These are phyloP conservation scores for Neodon shergylaensis DNA, from an alignment of 2,113 vertebrate genomes.

Conservation along the genomic window DNA sequence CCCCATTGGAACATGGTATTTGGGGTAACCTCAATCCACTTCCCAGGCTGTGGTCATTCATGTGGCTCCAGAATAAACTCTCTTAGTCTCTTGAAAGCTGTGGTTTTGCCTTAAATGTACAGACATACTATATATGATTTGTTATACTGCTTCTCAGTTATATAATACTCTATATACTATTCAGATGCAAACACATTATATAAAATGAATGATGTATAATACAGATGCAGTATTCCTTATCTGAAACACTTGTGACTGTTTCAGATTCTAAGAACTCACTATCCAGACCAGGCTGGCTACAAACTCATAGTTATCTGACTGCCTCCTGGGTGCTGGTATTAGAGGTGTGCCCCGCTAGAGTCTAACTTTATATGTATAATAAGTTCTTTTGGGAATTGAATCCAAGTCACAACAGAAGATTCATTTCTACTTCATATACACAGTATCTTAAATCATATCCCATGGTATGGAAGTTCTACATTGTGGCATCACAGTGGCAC, in stretches of 20 bases:
- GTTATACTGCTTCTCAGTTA: background rate
- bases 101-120: background rate
- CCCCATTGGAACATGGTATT: background rate
- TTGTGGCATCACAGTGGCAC: background rate
- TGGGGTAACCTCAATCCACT: background rate
- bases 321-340: background rate
- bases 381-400: background rate
- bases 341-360: background rate
- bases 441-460: background rate
- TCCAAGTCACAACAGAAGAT: background rate
- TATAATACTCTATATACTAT: background rate
- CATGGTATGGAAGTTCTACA: background rate
- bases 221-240: background rate
- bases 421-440: background rate
- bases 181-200: background rate
- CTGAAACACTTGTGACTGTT: background rate
- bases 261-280: background rate
- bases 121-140: background rate
- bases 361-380: background rate
- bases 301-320: background rate
- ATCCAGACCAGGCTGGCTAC: background rate
- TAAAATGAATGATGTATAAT: background rate
- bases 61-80: background rate
- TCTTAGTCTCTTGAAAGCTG: background rate
- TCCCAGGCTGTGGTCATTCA: background rate